Evolutionary conservation across 1,140 invertebrate species (phyloP), one percentile per base, ranked within the genome.

Genomic region (Euglossa dilemma): DNA sequence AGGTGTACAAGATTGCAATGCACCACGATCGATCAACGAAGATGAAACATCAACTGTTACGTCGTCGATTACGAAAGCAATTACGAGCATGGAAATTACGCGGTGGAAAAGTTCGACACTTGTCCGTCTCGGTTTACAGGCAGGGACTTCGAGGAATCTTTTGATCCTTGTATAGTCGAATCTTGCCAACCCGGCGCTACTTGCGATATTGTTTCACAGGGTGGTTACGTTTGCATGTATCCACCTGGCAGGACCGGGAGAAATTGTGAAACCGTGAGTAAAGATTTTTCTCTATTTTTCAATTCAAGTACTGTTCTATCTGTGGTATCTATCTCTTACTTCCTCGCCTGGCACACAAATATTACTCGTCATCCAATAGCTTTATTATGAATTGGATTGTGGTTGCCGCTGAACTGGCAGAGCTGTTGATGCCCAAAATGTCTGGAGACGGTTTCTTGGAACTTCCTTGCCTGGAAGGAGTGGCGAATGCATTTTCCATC

Each of bases 401-500:
- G 96, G 96, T 96, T 87, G 95, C 96, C 71, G 95, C 94, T 36
- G 95, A 95, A 78, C 90, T 96, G 25, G 95, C 96, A 75, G 96
- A 96, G 86, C 94, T 96, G 23, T 95, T 95, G 89, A 95, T 97
- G 28, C 97, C 97, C 5, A 96, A 97, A 92, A 97, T 98, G 92
- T 95, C 96, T 71, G 97, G 97, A 5, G 96, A 96, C 73, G 97
- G 97, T 87, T 98, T 96, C 91, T 93, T 98, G 59, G 96, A 97
- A 91, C 94, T 98, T 61, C 97, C 97, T 2, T 96, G 96, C 76
- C 95, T 97, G 18, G 96, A 97, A 89, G 96, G 97, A 73, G 95
- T 98, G 3, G 96, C 96, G 12, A 97, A 97, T 93, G 95, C 96
- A 78, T 97, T 98, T 90, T 96, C 96, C 47, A 96, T 98, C 79